phyloP scores from a whole-genome alignment of 1,140 invertebrate species.

The Drosophila punjabiensis region DNA sequence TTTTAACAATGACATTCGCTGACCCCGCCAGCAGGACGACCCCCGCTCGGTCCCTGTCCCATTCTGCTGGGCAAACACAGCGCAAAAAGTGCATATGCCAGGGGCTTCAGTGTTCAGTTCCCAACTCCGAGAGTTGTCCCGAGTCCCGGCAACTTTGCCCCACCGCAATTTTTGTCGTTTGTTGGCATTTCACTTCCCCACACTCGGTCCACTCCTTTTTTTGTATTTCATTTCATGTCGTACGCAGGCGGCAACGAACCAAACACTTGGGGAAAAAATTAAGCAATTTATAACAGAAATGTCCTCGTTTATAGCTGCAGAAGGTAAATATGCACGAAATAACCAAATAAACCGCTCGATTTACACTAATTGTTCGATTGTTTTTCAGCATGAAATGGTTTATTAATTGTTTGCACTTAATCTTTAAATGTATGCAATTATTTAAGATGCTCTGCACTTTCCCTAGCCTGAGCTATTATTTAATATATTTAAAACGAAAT shows the following conservation, averaged over 20 bases:
- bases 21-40: conserved; percentile 9
- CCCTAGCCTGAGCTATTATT: neutral
- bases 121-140: conserved; percentile 8
- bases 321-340: conserved; percentile 13
- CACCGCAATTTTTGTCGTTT: conserved; percentile 61
- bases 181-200: conserved; percentile 51
- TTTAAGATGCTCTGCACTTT: neutral
- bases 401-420: conserved; percentile 25
- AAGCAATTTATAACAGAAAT: conserved; percentile 50
- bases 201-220: neutral
- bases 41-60: neutral
- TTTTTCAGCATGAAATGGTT: conserved; percentile 18
- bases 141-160: conserved; percentile 28
- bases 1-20: conserved; percentile 70
- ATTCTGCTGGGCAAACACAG: conserved; percentile 29
- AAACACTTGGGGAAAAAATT: conserved; percentile 36
- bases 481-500: no score
- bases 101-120: conserved; percentile 31
- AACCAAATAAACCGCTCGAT: conserved; percentile 39
- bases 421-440: neutral
- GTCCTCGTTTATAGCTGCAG: conserved; percentile 12
- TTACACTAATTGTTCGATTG: conserved; percentile 38
- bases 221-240: conserved; percentile 52
- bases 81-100: conserved; percentile 49
- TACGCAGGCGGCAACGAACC: conserved; percentile 21